Conservation (phyloP, 2,113 vertebrate species). For the Nettapus auritus region DNA sequence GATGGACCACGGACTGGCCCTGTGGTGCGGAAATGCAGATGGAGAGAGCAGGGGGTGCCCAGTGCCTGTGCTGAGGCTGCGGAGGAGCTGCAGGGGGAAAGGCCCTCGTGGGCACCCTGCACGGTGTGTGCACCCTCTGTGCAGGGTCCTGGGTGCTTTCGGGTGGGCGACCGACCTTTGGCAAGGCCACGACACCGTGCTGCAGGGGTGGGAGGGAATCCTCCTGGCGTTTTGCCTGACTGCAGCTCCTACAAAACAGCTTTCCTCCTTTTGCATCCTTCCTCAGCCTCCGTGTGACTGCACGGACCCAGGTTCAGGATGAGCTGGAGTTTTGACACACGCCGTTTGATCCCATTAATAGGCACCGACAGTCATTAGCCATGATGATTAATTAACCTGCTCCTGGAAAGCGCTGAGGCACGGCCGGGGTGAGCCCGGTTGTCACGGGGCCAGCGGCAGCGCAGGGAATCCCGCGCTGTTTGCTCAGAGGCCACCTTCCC, state of each 20-base stretch:
- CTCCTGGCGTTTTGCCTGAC: accelerated
- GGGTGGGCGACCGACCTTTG: background rate
- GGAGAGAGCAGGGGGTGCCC: background rate
- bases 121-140: too few species aligned
- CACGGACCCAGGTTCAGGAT: background rate
- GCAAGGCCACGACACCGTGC: background rate
- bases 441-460: background rate
- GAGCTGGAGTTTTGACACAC: background rate
- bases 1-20: accelerated
- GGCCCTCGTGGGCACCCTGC: accelerated
- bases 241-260: conserved; percentile 52
- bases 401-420: conserved; percentile 7
- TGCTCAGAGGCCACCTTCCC: background rate
- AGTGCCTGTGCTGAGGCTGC: accelerated
- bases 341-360: background rate
- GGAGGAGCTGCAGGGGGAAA: accelerated
- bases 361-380: background rate
- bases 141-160: background rate
- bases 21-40: accelerated
- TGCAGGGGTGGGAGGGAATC: background rate
- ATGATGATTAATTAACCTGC: conserved; percentile 15
- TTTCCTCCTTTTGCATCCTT: conserved; percentile 33
- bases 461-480: background rate
- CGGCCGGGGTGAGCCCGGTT: background rate
- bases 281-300: background rate